Base-by-base conservation (phyloP, 2,113 vertebrate species). In the Clarias magur region DNA sequence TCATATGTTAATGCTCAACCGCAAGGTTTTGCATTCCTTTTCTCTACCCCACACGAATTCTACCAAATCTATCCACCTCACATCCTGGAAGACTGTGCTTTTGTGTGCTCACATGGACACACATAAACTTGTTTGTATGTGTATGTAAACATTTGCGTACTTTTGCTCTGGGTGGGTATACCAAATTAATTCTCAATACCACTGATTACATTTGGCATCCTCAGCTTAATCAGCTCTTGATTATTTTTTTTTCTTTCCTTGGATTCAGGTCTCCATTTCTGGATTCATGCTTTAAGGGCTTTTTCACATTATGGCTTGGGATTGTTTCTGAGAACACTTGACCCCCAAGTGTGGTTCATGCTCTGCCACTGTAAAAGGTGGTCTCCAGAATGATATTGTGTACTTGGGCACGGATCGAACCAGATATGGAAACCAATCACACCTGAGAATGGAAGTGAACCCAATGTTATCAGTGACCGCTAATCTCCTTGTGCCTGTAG, bases 21-120 rank as follows among this genome's bases (percentile, higher is more conserved):
- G 62, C n/a, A 79, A 17, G 87, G 87, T 88, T 85, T 87, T 85
- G 83, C 59, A 48, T 86, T 78, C 25, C 30, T 12, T 60, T 38
- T 23, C 86, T 62, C 76, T 80, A n/a, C 73, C 60, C 75, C 79
- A 30, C 38, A n/a, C 63, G 27, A 76, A 38, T 57, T 57, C 70
- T 34, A 76, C 48, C 30, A 38, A 48, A 87, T 82, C 70, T 82
- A 67, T 73, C 48, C 34, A 76, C 53, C 42, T 88, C 7, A 34
- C 42, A 62, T 8, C 21, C 21, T 65, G 19, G 1, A n/a, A 12
- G 19, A 48, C 15, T 83, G 53, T 78, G 27, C 42, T 30, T 84
- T 30, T 54, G 15, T 62, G 54, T 72, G 34, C 68, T 42, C 72
- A 48, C 9, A 23, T 42, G 34, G 15, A 4, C 34, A 12, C 38